Evolutionary conservation across 2,888 invertebrate species (phyloP).

Genomic region (Machimus rusticus): DNA sequence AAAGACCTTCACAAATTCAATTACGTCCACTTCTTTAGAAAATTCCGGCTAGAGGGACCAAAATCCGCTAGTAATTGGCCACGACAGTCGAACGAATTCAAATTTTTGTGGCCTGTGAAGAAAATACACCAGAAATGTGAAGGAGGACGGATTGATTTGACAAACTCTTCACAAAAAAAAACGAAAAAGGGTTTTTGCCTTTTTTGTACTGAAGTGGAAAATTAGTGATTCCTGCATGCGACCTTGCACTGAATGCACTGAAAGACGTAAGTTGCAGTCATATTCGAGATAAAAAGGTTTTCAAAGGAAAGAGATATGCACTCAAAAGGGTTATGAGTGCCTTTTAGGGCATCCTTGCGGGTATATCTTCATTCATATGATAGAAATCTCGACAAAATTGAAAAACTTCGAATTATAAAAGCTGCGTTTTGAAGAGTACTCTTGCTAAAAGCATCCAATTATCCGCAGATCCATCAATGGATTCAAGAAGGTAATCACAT

Average conservation of each 20-base stretch:
- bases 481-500: neutral
- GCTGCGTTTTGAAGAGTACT: neutral
- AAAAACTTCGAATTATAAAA: neutral
- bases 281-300: neutral
- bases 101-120: neutral
- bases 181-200: neutral
- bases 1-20: conserved; percentile 14
- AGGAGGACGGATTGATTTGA: neutral
- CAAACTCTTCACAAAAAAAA: neutral
- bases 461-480: neutral
- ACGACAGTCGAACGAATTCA: neutral
- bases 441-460: neutral
- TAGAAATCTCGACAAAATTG: neutral
- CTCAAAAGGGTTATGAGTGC: neutral
- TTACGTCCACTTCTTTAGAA: neutral
- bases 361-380: neutral
- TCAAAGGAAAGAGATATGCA: neutral
- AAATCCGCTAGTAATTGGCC: conserved; percentile 3
- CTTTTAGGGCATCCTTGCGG: neutral
- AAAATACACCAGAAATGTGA: neutral
- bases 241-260: neutral
- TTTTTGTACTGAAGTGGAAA: neutral
- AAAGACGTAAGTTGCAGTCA: neutral
- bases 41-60: neutral
- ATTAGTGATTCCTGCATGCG: neutral